These are phyloP conservation scores for Otus sunia DNA, from an alignment of 2,113 vertebrate genomes.

Conservation along the genomic window DNA sequence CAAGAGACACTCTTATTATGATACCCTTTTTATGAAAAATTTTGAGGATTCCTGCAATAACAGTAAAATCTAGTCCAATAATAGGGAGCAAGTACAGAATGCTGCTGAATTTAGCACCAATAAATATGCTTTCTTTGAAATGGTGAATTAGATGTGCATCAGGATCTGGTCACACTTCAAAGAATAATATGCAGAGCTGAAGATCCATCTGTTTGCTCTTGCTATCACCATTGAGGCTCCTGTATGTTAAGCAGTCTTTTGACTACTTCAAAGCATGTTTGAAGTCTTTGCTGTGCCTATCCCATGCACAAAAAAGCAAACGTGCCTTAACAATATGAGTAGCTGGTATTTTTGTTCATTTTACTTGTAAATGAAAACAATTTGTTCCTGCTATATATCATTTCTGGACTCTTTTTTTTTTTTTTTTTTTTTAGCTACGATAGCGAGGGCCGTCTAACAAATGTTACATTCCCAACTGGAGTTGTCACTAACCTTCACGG, in stretches of 20 bases:
- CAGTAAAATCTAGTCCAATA: slow-evolving; percentile 33
- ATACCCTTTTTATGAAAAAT: neutral
- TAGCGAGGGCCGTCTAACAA: slow-evolving; percentile 94
- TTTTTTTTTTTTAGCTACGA: slow-evolving; percentile 83
- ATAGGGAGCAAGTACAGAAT: slow-evolving; percentile 6
- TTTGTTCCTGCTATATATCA: slow-evolving; percentile 28
- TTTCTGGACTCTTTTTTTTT: neutral
- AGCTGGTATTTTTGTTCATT: slow-evolving; percentile 1
- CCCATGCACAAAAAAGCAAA: slow-evolving; percentile 58
- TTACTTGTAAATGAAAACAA: slow-evolving; percentile 25
- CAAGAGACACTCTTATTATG: neutral
- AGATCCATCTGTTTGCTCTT: slow-evolving; percentile 67
- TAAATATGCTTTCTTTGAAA: slow-evolving; percentile 73
- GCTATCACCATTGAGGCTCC: slow-evolving; percentile 30
- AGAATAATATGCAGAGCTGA: slow-evolving; percentile 61
- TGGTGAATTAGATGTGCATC: slow-evolving; percentile 69
- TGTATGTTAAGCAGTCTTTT: slow-evolving; percentile 71
- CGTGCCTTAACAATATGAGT: slow-evolving; percentile 23
- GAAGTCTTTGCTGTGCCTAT: slow-evolving; percentile 62
- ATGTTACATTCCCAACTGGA: slow-evolving; percentile 95
- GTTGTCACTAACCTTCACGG: slow-evolving; percentile 92
- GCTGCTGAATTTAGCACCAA: slow-evolving; percentile 52
- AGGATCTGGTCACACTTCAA: slow-evolving; percentile 74
- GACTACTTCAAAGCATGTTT: slow-evolving; percentile 74
- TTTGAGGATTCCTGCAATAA: neutral